Evolutionary conservation across 2,888 invertebrate species (phyloP), one percentile per base, ranked within the genome.

Genomic region (Andrena bucephala): DNA sequence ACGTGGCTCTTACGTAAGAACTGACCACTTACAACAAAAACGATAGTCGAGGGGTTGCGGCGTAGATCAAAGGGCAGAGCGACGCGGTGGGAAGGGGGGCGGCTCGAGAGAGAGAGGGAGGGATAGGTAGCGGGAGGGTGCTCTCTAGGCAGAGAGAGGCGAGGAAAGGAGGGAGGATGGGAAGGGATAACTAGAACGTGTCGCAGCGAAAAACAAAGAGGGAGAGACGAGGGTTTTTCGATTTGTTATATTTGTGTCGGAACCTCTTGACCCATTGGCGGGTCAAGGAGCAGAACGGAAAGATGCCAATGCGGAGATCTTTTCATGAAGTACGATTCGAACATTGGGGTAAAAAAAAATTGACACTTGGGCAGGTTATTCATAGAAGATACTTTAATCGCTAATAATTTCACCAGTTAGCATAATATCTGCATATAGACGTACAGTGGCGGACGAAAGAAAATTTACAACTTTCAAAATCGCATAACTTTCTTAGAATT

Each of bases 241-340:
- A 84, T 83, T 79, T 84, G 79, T 83, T 79, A 79, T 69, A 83
- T 71, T 84, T 57, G 60, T 79, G 83, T 79, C 70, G 83, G 36
- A 27, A 72, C 66, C 70, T 62, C 84, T 84, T 84, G 83, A 84
- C 84, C 84, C 73, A 70, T 83, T 72, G 79, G 66, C 70, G 70
- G 79, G 75, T 84, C 79, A 69, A 83, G 75, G 60, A 73, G 68
- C 69, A 27, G 54, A 70, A 59, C 60, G 36, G 48, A 76, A 79
- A 69, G 83, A 42, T 83, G 77, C 59, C 83, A 36, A 77, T 69
- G 52, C 68, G 50, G 67, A 29, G 67, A 20, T 48, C 57, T 60
- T 57, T 29, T 66, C 20, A 7, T 62, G 59, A 24, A 62, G 36
- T 63, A 42, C 63, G 29, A 24, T 52, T 68, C 24, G 29, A 24